phyloP scores from a whole-genome alignment of 2,888 invertebrate genomes.

The Agrypnus murinus region DNA sequence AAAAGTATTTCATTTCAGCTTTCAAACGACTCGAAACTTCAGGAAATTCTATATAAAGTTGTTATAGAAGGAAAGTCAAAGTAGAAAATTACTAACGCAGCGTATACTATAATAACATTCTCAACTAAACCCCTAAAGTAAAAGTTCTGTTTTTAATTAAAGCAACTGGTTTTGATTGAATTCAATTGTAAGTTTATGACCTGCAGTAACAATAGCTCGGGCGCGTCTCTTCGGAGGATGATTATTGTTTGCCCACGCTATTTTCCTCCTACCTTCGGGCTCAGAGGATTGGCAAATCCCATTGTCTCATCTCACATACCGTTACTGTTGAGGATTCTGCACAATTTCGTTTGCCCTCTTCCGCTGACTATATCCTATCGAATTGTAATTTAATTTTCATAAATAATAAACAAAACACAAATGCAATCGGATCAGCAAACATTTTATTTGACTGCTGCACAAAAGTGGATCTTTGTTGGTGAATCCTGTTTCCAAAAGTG shows the following conservation, averaged over 20 bases:
- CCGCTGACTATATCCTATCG: background rate
- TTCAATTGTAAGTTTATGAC: slow-evolving; percentile 38
- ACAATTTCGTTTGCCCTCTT: slow-evolving; percentile 10
- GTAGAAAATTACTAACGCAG: too few relatives aligned
- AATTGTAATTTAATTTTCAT: background rate
- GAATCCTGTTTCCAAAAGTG: slow-evolving; percentile 20
- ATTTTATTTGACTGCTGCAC: background rate
- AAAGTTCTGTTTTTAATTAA: slow-evolving; percentile 22
- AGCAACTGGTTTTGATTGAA: slow-evolving; percentile 23
- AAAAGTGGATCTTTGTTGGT: slow-evolving; percentile 6
- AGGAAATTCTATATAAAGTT: too few relatives aligned
- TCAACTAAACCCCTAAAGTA: too few relatives aligned
- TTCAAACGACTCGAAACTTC: too few relatives aligned
- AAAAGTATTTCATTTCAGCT: too few relatives aligned
- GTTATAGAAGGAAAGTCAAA: too few relatives aligned
- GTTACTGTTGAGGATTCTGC: slow-evolving; percentile 1
- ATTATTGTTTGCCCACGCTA: slow-evolving; percentile 40
- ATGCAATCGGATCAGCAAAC: too few relatives aligned
- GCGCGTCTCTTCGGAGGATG: slow-evolving; percentile 35
- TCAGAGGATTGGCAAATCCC: slow-evolving; percentile 26
- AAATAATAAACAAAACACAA: background rate
- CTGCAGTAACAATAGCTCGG: slow-evolving; percentile 44
- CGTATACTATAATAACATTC: too few relatives aligned
- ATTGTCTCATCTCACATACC: slow-evolving; percentile 29
- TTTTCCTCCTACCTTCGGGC: slow-evolving; percentile 35